Evolutionary conservation across 2,113 vertebrate genomes (phyloP), one percentile per base, ranked within the genome.

Genomic region (Melospiza georgiana): DNA sequence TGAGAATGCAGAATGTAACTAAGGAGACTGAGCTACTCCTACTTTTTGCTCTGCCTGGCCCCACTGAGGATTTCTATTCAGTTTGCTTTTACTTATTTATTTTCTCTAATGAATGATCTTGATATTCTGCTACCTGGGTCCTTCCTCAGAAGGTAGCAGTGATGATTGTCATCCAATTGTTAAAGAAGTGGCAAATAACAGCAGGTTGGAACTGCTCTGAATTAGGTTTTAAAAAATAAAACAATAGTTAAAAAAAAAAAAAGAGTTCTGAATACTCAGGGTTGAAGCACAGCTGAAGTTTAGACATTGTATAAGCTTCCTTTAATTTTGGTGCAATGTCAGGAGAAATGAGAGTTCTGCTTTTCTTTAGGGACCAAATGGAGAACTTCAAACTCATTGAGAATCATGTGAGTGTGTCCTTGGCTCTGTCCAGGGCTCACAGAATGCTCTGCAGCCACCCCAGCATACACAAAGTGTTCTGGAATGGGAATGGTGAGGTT

Each of bases 1-100:
- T 91, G 73, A 93, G 87, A 95, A 84, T 83, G 91, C 78, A 92
- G 83, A 93, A 95, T 73, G 94, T 96, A 96, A 95, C 93, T 95
- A 96, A 93, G 94, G 94, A 96, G 88, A 94, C 62, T 79, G 90
- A 92, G 80, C 85, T 90, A 84, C 81, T 95, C 93, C 93, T 90
- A 49, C 76, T 85, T 91, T 82, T 87, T 62, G 78, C 72, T 93
- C 93, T 87, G 66, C 94, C 57, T 90, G 57, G 72, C 62, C 61
- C 93, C 41, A 39, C 39, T 74, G 68, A 75, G 58, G 58, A 84
- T 65, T 94, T 93, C 86, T 96, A 35, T 76, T 87, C 80, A 28
- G 22, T 25, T 63, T 65, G 73, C 81, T 65, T 85, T 67, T 48
- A 72, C 55, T 81, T 76, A 67, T 58, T 84, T 87, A 52, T 83